phyloP scores from a whole-genome alignment of 2,888 invertebrate species.

The Melinaea menophilus region DNA sequence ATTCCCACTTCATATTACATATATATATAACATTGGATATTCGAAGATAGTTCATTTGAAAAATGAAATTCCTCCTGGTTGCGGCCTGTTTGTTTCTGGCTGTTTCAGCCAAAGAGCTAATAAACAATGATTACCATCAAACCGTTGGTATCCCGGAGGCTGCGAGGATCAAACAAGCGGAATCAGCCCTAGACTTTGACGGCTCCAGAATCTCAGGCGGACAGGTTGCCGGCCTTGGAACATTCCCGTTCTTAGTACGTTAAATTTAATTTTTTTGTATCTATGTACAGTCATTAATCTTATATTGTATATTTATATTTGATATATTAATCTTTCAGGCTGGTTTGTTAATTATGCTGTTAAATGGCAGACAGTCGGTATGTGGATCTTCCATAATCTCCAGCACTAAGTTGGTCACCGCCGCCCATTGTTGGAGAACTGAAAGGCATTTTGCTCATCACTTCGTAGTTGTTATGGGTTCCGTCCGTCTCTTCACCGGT shows the following conservation, averaged over 20 bases:
- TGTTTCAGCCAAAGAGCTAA: slow-evolving; percentile 23
- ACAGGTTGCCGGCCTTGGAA: slow-evolving; percentile 32
- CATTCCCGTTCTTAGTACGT: slow-evolving; percentile 33
- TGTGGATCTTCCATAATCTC: slow-evolving; percentile 60
- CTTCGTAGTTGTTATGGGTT: slow-evolving; percentile 36
- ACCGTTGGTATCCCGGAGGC: slow-evolving; percentile 39
- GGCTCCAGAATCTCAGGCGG: slow-evolving; percentile 42
- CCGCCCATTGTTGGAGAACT: slow-evolving; percentile 65
- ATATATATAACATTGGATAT: not conserved
- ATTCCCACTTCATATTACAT: too few species aligned
- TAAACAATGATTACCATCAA: slow-evolving; percentile 38
- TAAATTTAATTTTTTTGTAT: not conserved
- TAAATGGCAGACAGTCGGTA: slow-evolving; percentile 43
- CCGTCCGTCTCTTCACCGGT: slow-evolving; percentile 34
- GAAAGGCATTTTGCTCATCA: slow-evolving; percentile 22
- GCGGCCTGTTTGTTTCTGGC: slow-evolving; percentile 15
- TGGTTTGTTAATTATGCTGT: slow-evolving; percentile 44
- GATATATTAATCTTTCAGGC: slow-evolving; percentile 31
- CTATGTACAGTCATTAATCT: not conserved
- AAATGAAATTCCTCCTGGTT: slow-evolving; percentile 19
- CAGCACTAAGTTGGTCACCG: slow-evolving; percentile 51
- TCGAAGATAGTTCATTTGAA: not conserved
- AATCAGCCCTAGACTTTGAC: slow-evolving; percentile 39
- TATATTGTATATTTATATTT: not conserved
- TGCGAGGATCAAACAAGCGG: slow-evolving; percentile 35